A percentile compares a stretch with the other conserved stretches of the same genome.
These are phyloP conservation scores for Oryzias melastigma DNA, from an alignment of 2,113 vertebrate species.

Conservation along the genomic window DNA sequence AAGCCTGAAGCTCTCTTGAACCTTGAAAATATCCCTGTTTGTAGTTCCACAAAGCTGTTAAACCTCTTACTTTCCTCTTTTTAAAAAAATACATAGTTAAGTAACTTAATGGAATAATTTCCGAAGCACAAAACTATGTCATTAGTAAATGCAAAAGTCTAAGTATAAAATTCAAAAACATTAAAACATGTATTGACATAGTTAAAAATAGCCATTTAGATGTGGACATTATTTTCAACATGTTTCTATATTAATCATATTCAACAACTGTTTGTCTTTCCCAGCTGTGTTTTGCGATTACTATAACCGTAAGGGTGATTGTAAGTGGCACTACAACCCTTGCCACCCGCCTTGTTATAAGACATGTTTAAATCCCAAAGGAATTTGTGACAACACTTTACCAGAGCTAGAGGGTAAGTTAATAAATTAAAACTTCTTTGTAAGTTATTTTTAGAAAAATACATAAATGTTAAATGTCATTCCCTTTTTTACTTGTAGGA, in stretches of 20 bases:
- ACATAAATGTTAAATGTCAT: not conserved
- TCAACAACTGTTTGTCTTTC: constrained; percentile 4
- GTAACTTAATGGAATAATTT: no score
- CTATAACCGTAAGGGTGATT: constrained; percentile 82
- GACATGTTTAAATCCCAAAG: constrained; percentile 82
- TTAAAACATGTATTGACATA: not conserved
- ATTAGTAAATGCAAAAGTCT: no score
- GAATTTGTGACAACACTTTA: constrained; percentile 75
- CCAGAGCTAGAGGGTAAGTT: constrained; percentile 86
- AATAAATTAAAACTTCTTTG: not conserved
- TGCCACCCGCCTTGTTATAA: constrained; percentile 81
- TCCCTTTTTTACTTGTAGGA: constrained; percentile 70
- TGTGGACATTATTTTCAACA: no score
- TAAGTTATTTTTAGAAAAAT: not conserved
- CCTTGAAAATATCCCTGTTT: no score
- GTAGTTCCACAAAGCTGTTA: no score
- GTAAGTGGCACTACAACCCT: constrained; percentile 89
- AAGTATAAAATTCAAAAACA: not conserved
- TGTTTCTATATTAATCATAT: no score
- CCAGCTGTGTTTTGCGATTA: constrained; percentile 93
- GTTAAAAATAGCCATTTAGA: not conserved
- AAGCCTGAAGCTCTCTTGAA: no score
- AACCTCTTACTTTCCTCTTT: no score
- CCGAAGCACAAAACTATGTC: no score
- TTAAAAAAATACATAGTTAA: no score